Percentiles rank a stretch among this genome's conserved stretches.
Conservation (phyloP, 2,113 vertebrate genomes). For the Embiotoca jacksoni region DNA sequence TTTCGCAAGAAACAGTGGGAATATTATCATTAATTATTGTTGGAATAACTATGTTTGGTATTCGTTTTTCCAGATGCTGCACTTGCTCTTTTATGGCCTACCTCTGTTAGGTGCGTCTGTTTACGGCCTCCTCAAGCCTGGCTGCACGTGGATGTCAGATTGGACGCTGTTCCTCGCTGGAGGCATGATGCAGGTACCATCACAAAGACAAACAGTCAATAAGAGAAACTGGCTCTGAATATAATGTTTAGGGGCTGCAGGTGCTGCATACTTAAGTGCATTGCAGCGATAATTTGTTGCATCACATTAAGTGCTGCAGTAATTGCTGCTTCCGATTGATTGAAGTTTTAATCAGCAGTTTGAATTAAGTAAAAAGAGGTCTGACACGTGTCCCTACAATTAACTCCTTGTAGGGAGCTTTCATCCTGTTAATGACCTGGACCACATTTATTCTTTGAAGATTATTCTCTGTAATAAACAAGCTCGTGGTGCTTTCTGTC, state of each 20-base stretch:
- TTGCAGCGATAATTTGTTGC: background rate
- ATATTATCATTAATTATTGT: background rate
- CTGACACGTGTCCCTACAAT: slow-evolving; percentile 22
- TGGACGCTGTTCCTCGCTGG: slow-evolving; percentile 89
- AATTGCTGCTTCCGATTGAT: slow-evolving; percentile 28
- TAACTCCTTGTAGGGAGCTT: slow-evolving; percentile 22
- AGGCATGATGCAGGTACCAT: slow-evolving; percentile 88
- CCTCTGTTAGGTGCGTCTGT: slow-evolving; percentile 86
- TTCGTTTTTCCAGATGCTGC: slow-evolving; percentile 86
- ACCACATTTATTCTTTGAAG: slow-evolving; percentile 27
- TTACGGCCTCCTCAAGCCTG: slow-evolving; percentile 88
- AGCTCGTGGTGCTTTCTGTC: slow-evolving; percentile 12
- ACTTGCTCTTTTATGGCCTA: slow-evolving; percentile 88
- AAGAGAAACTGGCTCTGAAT: slow-evolving; percentile 21
- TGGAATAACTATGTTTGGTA: background rate
- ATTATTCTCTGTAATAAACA: slow-evolving; percentile 37
- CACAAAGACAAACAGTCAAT: slow-evolving; percentile 5
- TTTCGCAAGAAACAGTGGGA: background rate
- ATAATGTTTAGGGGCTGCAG: background rate
- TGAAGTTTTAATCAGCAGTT: slow-evolving; percentile 25
- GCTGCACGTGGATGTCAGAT: slow-evolving; percentile 91
- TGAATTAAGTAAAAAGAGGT: background rate
- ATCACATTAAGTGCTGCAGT: background rate
- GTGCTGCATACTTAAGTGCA: background rate
- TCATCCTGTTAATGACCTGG: slow-evolving; percentile 36